phyloP scores from a whole-genome alignment of 2,797 vertebrate genomes.

The Sebastes minor region DNA sequence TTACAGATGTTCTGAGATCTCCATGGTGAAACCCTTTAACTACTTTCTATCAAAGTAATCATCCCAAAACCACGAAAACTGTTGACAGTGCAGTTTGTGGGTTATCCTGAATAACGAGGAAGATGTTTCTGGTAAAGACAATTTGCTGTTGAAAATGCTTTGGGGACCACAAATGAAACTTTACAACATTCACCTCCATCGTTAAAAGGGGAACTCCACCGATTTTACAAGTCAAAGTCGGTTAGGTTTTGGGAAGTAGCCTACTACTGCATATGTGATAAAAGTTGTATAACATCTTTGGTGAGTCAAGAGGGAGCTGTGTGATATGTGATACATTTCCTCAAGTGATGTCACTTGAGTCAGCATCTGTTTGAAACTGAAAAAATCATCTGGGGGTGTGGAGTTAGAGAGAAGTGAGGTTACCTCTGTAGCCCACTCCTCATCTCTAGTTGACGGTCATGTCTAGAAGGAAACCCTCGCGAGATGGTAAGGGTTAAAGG shows the following conservation, averaged over 20 bases:
- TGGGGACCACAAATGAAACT: not conserved
- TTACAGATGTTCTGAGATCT: not conserved
- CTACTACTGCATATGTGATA: not conserved
- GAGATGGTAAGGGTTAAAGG: no score
- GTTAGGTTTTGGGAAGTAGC: not conserved
- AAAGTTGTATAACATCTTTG: not conserved
- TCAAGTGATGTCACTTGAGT: not conserved
- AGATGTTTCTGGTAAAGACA: not conserved
- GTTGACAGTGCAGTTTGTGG: not conserved
- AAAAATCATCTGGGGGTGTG: not conserved
- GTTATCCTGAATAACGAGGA: not conserved
- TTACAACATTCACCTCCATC: not conserved
- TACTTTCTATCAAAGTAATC: not conserved
- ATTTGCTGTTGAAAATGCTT: not conserved
- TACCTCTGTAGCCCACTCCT: not conserved
- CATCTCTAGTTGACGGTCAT: not conserved
- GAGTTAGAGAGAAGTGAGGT: not conserved
- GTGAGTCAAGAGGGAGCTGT: not conserved
- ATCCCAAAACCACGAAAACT: not conserved
- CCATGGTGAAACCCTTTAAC: not conserved
- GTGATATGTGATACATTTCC: not conserved
- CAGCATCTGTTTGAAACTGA: not conserved
- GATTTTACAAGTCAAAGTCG: not conserved
- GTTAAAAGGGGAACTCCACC: not conserved
- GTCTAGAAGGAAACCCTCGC: no score